Percentiles rank a stretch among this genome's conserved stretches.
Conservation (phyloP, 2,113 vertebrate genomes). For the Carollia perspicillata region DNA sequence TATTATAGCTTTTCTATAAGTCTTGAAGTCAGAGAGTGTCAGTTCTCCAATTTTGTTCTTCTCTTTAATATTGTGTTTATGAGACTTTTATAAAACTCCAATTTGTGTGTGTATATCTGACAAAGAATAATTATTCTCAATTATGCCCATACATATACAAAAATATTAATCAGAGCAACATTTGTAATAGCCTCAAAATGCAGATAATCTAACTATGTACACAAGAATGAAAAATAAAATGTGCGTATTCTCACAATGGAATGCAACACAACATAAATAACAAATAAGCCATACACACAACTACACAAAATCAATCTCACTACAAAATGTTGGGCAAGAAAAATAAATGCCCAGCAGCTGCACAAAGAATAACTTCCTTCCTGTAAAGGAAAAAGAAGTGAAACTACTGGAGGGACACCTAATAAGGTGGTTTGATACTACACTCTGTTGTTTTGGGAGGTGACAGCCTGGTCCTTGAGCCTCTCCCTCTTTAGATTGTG, state of each 20-base stretch:
- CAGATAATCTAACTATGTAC: not conserved
- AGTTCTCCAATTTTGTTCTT: not conserved
- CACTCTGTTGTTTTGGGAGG: not conserved
- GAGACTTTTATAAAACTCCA: not conserved
- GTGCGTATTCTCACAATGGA: not conserved
- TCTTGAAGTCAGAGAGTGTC: not conserved
- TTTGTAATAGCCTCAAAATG: not conserved
- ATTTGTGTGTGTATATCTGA: not conserved
- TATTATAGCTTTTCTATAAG: not conserved
- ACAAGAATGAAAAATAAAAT: not conserved
- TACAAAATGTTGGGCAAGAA: not conserved
- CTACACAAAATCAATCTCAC: not conserved
- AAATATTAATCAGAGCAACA: not conserved
- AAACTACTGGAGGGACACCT: not conserved
- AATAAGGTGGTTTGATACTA: not conserved
- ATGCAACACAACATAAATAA: not conserved
- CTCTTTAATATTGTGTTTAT: not conserved
- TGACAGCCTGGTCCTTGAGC: accelerated
- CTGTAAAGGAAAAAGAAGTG: not conserved
- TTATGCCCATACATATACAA: not conserved
- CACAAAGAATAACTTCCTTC: not conserved
- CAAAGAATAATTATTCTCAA: not conserved
- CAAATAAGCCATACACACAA: not conserved
- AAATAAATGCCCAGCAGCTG: not conserved
- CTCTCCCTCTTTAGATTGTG: not conserved